These are phyloP conservation scores for Muscicapa striata DNA, from an alignment of 2,797 vertebrate species.

Conservation along the genomic window DNA sequence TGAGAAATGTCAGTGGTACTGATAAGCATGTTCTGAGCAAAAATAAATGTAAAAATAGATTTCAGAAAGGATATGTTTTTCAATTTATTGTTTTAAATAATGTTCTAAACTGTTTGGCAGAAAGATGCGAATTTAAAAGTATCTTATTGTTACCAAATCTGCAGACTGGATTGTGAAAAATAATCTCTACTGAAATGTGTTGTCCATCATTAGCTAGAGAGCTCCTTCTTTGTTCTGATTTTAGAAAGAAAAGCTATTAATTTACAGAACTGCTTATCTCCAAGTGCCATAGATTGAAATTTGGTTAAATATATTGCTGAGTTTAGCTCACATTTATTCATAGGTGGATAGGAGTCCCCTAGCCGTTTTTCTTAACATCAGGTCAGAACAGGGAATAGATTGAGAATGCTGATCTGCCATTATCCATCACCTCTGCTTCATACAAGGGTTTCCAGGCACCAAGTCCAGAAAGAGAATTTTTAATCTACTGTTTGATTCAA, in stretches of 20 bases:
- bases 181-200: neutral
- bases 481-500: neutral
- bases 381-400: neutral
- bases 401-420: neutral
- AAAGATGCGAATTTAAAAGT: neutral
- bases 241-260: neutral
- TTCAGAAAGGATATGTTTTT: neutral
- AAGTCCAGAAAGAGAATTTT: slow-evolving; percentile 27
- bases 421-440: neutral
- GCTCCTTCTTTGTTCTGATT: neutral
- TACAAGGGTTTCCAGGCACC: neutral
- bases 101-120: neutral
- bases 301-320: neutral
- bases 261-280: neutral
- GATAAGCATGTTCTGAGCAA: neutral
- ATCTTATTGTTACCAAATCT: neutral
- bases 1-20: neutral
- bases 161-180: neutral
- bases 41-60: slow-evolving; percentile 29
- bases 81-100: neutral
- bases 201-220: neutral
- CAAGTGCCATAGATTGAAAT: neutral
- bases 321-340: neutral
- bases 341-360: rapidly evolving
- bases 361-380: neutral